Evolutionary conservation across 2,888 invertebrate genomes (phyloP), one percentile per base, ranked within the genome.

Genomic region (Ophioninae sp.): DNA sequence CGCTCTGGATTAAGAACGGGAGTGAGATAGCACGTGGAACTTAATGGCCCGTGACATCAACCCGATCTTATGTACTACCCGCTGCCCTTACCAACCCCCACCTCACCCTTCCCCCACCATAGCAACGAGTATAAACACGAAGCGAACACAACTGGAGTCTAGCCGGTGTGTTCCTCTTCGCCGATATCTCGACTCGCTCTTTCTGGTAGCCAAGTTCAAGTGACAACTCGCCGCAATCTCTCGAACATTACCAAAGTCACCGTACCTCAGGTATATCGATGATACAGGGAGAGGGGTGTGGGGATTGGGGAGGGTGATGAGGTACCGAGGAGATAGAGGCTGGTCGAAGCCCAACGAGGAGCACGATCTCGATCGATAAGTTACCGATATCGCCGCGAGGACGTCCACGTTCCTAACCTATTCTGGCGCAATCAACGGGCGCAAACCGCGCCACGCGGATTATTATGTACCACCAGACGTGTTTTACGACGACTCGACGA

Each of bases 221-320:
- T 88, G 88, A 17, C 88, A 85, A 88, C 84, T 85, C 77, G 77
- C 68, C 81, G 83, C 79, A 69, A 81, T 84, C 83, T 78, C 82
- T 39, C 59, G 75, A 72, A 85, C 67, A 72, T 79, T 82, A 75
- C 67, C 56, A 61, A 61, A 56, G 68, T 61, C 21, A 67, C 37
- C 44, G 68, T n/a, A 17, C 73, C 41, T 50, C 82, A 70, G 41
- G 74, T 62, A 68, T 57, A 65, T 69, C 20, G 64, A 37, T 21
- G 23, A 67, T 67, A 13, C 44, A 0, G 30, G 21, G 64, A 64
- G 8, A n/a, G n/a, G n/a, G n/a, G n/a, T n/a, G n/a, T n/a, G 30
- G 8, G 17, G 64, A 64, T 13, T 7, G 7, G 17, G 50, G 8
- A 8, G 50, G 5, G 17, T 1, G 5, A 50, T 30, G 30, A 30